These are phyloP conservation scores for Argyresthia albistria DNA, from an alignment of 2,888 invertebrate species.

Conservation along the genomic window DNA sequence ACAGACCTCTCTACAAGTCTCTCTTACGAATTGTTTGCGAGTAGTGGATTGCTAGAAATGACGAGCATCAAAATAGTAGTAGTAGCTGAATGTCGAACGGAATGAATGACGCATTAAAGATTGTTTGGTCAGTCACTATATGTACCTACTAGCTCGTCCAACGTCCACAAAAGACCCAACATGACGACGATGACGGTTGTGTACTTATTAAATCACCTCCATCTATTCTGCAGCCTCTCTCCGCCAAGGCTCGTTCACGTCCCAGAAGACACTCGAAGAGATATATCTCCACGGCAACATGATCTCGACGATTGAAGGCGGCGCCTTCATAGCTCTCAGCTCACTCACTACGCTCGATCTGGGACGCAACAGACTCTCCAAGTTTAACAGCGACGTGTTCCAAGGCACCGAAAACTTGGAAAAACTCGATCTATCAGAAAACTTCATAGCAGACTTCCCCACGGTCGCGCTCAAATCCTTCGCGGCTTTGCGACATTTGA, in stretches of 20 bases:
- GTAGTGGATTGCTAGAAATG: too few relatives aligned
- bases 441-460: slow-evolving; percentile 88
- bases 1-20: too few relatives aligned
- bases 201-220: too few relatives aligned
- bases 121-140: too few relatives aligned
- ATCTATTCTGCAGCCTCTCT: slow-evolving; percentile 26
- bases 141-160: too few relatives aligned
- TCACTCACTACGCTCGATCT: slow-evolving; percentile 80
- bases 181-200: too few relatives aligned
- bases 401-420: slow-evolving; percentile 83
- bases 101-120: too few relatives aligned
- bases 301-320: slow-evolving; percentile 82
- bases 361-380: slow-evolving; percentile 83
- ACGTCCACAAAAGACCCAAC: too few relatives aligned
- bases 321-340: slow-evolving; percentile 79
- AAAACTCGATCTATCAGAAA: slow-evolving; percentile 87
- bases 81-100: too few relatives aligned
- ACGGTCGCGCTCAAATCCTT: slow-evolving; percentile 82
- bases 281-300: slow-evolving; percentile 87
- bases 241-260: slow-evolving; percentile 77
- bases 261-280: slow-evolving; percentile 79
- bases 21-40: too few relatives aligned
- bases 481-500: slow-evolving; percentile 78
- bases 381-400: slow-evolving; percentile 89
- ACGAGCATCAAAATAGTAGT: too few relatives aligned